Base-by-base conservation (phyloP, 1,140 invertebrate genomes). In the Danaus plexippus region DNA sequence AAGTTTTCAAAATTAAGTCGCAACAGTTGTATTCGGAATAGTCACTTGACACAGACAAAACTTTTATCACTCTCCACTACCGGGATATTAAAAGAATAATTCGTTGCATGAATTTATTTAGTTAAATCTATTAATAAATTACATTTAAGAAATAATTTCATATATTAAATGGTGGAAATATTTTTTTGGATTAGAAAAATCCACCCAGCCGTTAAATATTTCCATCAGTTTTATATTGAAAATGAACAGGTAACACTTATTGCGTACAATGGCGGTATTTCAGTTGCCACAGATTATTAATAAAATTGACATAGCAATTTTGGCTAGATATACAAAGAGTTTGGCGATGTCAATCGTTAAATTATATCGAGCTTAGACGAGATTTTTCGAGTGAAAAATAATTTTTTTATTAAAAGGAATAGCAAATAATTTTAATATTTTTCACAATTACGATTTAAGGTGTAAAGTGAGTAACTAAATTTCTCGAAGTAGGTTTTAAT, bases 151-250 rank as follows among this genome's bases (percentile, higher is more conserved):
- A 54, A 9, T 46, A 59, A 43, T 48, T 43, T 55, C 13, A 47
- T 4, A 32, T 32, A 32, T 32, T 32, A 32, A 60, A 61, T 69
- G 64, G 59, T 66, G 69, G 74, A 78, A 64, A 54, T 63, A 79
- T 73, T 73, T 68, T 32, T 71, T 58, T 73, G 73, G 73, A 75
- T 75, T 74, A 63, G 43, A 63, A 51, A 64, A 75, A 76, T 67
- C 77, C 75, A 75, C 71, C 76, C 81, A 85, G 81, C 81, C 77
- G 61, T 64, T 41, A 75, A 78, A 77, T 67, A 67, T 69, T 54
- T 68, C 65, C 68, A 61, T 60, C 71, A 61, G 45, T 54, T 42
- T 58, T 18, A 41, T 46, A 47, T 18, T 44, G 9, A 49, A 32
- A 32, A 51, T 40, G 42, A 41, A 41, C 42, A 22, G 32, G 40